These are phyloP conservation scores for Synergus itoensis DNA, from an alignment of 2,888 invertebrate genomes.

Conservation along the genomic window DNA sequence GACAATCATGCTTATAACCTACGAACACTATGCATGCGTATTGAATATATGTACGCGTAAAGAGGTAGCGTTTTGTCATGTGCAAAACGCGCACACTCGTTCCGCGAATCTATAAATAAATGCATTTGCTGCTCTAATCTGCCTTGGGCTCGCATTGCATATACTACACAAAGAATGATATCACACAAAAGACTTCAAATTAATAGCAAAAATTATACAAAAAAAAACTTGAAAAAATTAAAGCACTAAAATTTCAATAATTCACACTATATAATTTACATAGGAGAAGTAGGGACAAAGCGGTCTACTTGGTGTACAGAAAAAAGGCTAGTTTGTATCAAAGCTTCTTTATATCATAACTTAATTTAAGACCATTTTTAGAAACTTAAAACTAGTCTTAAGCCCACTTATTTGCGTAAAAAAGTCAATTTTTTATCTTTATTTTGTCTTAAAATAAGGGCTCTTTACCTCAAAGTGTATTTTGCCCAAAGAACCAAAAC, in stretches of 20 bases:
- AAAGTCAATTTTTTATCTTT: too few relatives aligned
- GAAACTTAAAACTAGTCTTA: too few relatives aligned
- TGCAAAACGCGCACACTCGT: slow-evolving; percentile 33
- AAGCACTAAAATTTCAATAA: background rate
- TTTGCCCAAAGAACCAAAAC: too few relatives aligned
- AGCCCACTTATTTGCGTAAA: too few relatives aligned
- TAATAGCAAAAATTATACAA: background rate
- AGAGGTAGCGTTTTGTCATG: slow-evolving; percentile 37
- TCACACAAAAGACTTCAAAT: background rate
- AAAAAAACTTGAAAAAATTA: too few relatives aligned
- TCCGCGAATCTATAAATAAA: slow-evolving; percentile 68
- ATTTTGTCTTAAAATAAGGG: too few relatives aligned
- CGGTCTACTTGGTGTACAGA: too few relatives aligned
- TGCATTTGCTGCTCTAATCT: slow-evolving; percentile 65
- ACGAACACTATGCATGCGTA: background rate
- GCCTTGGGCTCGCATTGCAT: slow-evolving; percentile 51
- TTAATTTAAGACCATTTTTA: too few relatives aligned
- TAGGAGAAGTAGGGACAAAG: too few relatives aligned
- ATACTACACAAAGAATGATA: slow-evolving; percentile 10
- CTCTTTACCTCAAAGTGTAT: too few relatives aligned
- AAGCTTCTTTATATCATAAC: too few relatives aligned
- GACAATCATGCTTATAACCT: slow-evolving; percentile 26
- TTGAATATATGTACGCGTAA: slow-evolving; percentile 44
- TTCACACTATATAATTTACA: background rate
- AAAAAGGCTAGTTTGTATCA: background rate